phyloP scores from a whole-genome alignment of 2,888 invertebrate species.

The Callimorpha dominula region DNA sequence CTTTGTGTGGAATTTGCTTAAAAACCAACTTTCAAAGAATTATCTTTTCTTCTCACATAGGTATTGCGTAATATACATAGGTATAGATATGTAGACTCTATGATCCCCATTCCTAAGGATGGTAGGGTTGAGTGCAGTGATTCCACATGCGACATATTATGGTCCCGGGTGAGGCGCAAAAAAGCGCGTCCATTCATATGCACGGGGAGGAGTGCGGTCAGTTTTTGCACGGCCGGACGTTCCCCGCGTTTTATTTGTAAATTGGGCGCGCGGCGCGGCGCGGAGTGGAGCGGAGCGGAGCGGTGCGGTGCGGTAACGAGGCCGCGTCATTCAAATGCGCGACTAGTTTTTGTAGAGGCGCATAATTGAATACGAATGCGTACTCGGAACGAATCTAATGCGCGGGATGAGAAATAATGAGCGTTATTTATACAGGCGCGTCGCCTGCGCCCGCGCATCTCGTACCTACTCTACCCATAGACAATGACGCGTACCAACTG shows the following conservation, averaged over 20 bases:
- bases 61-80: too few relatives aligned
- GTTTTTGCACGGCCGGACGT: slow-evolving; percentile 83
- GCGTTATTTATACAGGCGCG: slow-evolving; percentile 57
- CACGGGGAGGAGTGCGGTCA: slow-evolving; percentile 74
- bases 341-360: slow-evolving; percentile 80
- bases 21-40: too few relatives aligned
- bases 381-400: slow-evolving; percentile 76
- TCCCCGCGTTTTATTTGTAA: slow-evolving; percentile 85
- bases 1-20: too few relatives aligned
- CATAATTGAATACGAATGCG: slow-evolving; percentile 82
- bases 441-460: slow-evolving; percentile 10
- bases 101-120: too few relatives aligned
- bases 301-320: slow-evolving; percentile 54
- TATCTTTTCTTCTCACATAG: too few relatives aligned
- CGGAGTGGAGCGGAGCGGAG: slow-evolving; percentile 41
- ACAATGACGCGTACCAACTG: neutral
- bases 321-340: slow-evolving; percentile 81
- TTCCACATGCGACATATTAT: slow-evolving; percentile 69
- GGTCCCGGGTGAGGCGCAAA: slow-evolving; percentile 63
- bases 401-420: slow-evolving; percentile 68
- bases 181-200: slow-evolving; percentile 82
- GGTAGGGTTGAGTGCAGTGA: slow-evolving; percentile 50
- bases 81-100: too few relatives aligned
- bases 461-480: neutral
- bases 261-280: slow-evolving; percentile 69